Evolutionary conservation across 2,797 vertebrate species (phyloP), one percentile per base, ranked within the genome.

Genomic region (Margarornis squamiger): DNA sequence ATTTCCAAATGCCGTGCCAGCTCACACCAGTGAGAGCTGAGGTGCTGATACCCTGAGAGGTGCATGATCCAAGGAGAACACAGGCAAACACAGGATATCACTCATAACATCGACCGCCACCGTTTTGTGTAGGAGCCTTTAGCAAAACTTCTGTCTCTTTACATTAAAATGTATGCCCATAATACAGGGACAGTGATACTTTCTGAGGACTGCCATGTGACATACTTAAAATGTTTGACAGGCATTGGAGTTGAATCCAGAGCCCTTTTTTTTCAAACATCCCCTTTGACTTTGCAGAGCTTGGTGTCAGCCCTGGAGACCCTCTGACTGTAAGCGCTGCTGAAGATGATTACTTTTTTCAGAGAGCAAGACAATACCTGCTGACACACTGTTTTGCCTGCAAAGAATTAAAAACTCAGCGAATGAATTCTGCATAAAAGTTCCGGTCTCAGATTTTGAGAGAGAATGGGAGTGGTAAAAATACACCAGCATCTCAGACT

Each of bases 291-390:
- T 93, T 93, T 77, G 80, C 72, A 81, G 73, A 70, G 74, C 29
- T 86, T 52, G 34, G 55, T 59, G 46, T 67, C 0, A 0, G 80
- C 74, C 48, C 66, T 88, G 77, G 77, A 94, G 90, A 88, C 68
- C 46, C 48, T 66, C 29, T 0, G 38, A 30, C 29, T 61, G 38
- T 61, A 88, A 74, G 61, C 0, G 0, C 86, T 93, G 49, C 79
- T 90, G 66, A 57, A 81, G 66, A 81, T 62, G 79, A 70, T 90
- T 49, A 49, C 43, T 84, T 88, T 51, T 86, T 75, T 84, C 58
- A 81, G 72, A 88, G 43, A 84, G 54, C 73, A 76, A 86, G 76
- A 73, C 70, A 63, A 41, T 81, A 94, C 88, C 65, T 94, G 76
- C 91, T 95, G 85, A 92, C 77, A 41, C 27, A 26, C 46, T 27